phyloP scores from a whole-genome alignment of 2,797 vertebrate species.

The Sebastiscus albofasciatus region DNA sequence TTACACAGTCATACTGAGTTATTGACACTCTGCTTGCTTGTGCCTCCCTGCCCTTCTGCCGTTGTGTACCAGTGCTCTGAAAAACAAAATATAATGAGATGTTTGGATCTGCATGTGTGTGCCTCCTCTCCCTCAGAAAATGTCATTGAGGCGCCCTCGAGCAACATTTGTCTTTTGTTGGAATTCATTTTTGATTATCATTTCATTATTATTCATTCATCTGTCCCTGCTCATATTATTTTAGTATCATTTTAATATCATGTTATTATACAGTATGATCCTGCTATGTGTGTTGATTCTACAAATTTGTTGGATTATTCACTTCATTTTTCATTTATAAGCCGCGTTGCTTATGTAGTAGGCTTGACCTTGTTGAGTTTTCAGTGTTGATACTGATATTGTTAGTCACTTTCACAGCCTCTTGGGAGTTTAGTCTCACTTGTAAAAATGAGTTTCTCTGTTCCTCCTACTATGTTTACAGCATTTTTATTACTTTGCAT shows the following conservation, averaged over 20 bases:
- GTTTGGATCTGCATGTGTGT: slow-evolving; percentile 19
- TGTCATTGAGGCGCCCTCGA: slow-evolving; percentile 16
- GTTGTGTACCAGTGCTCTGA: slow-evolving; percentile 1
- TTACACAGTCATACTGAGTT: slow-evolving; percentile 1
- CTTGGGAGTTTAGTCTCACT: slow-evolving; percentile 4
- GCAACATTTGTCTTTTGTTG: slow-evolving; percentile 28
- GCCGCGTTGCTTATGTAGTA: background rate
- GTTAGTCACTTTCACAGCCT: slow-evolving; percentile 18
- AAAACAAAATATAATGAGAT: slow-evolving; percentile 48
- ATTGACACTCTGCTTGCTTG: slow-evolving; percentile 43
- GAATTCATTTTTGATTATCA: slow-evolving; percentile 35
- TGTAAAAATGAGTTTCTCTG: slow-evolving; percentile 1
- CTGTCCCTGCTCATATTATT: background rate
- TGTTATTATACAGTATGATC: background rate
- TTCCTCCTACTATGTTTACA: background rate
- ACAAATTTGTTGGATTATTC: background rate
- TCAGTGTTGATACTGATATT: slow-evolving; percentile 20
- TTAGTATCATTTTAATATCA: slow-evolving; percentile 2
- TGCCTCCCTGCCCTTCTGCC: slow-evolving; percentile 29
- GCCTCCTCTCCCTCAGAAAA: background rate
- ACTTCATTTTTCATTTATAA: background rate
- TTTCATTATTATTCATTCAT: slow-evolving; percentile 14
- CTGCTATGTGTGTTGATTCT: background rate
- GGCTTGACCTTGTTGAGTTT: slow-evolving; percentile 27
- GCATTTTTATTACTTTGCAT: background rate